phyloP scores from a whole-genome alignment of 2,888 invertebrate species.

The Stegana nigrithorax region DNA sequence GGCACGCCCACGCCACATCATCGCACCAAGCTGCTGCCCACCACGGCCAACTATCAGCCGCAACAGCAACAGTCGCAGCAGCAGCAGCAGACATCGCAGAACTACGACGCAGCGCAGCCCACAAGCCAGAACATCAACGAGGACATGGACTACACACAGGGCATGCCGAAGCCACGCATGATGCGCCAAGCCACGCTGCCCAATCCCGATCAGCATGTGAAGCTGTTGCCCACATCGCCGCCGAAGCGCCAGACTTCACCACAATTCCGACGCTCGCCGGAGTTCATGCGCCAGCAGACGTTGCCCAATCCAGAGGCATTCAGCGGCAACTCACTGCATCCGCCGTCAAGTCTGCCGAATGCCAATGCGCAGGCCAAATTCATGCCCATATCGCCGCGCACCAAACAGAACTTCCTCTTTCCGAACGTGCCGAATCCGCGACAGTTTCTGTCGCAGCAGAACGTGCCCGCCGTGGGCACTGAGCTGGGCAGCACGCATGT shows the following conservation, averaged over 20 bases:
- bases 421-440: constrained; percentile 64
- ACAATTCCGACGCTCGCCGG: constrained; percentile 66
- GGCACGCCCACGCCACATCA: constrained; percentile 34
- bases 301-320: constrained; percentile 66
- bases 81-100: constrained; percentile 30
- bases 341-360: constrained; percentile 48
- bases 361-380: constrained; percentile 56
- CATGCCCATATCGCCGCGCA: constrained; percentile 66
- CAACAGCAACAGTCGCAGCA: constrained; percentile 23
- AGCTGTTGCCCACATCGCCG: constrained; percentile 67
- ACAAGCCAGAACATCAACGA: constrained; percentile 46
- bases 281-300: constrained; percentile 66
- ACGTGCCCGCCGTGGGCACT: constrained; percentile 63
- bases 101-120: constrained; percentile 49
- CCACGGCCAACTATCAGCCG: constrained; percentile 52
- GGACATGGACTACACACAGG: constrained; percentile 49
- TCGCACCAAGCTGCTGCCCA: constrained; percentile 60
- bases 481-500: constrained; percentile 53
- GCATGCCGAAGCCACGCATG: constrained; percentile 56
- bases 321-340: constrained; percentile 59
- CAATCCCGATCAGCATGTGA: constrained; percentile 67
- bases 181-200: constrained; percentile 66
- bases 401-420: constrained; percentile 67
- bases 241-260: constrained; percentile 67
- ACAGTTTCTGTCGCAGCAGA: constrained; percentile 66